A percentile compares a stretch with the other conserved stretches of the same genome.
These are phyloP conservation scores for Trissoscelio sp. DNA, from an alignment of 2,888 invertebrate species.

Conservation along the genomic window DNA sequence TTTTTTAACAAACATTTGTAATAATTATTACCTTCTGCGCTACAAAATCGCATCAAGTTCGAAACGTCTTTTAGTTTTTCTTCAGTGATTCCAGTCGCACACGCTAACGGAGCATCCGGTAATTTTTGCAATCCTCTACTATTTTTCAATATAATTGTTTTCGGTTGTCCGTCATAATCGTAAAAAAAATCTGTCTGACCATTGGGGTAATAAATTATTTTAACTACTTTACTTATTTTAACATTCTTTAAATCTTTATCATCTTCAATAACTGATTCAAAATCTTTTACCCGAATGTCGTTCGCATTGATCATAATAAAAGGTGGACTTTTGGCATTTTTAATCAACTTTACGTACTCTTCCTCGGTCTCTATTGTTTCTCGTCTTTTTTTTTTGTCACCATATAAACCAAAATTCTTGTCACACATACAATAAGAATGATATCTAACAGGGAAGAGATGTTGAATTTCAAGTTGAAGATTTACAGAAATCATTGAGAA, in stretches of 20 bases:
- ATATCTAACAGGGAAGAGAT: constrained; percentile 63
- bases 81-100: too few species aligned
- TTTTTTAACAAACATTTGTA: too few species aligned
- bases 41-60: too few species aligned
- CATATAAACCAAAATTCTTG: constrained; percentile 50
- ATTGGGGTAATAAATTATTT: constrained; percentile 23
- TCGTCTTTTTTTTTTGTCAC: too few species aligned
- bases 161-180: too few species aligned
- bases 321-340: background rate
- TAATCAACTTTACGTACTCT: background rate
- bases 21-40: too few species aligned
- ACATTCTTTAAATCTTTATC: background rate
- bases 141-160: too few species aligned
- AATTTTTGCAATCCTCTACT: too few species aligned
- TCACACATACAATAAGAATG: constrained; percentile 66
- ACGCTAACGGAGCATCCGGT: too few species aligned
- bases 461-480: constrained; percentile 53
- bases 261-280: background rate
- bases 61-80: too few species aligned
- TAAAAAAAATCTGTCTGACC: background rate
- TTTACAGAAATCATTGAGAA: constrained; percentile 36
- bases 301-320: constrained; percentile 8
- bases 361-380: too few species aligned
- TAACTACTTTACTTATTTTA: constrained; percentile 1
- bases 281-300: constrained; percentile 6